Evolutionary conservation across 2,888 invertebrate genomes (phyloP), one percentile per base, ranked within the genome.

Genomic region (Carabus problematicus): DNA sequence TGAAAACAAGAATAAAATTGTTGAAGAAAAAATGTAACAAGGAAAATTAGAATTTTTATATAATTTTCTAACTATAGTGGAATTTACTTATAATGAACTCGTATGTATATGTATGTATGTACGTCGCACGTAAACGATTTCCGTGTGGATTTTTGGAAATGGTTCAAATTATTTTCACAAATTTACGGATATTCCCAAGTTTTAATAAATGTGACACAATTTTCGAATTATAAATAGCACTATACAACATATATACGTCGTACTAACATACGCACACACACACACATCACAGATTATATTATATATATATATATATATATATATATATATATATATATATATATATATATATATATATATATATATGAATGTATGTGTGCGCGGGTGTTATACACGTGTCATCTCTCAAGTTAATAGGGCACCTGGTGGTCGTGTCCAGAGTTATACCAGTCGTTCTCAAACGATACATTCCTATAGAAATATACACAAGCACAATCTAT

Each of bases 111-210:
- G n/a, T n/a, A n/a, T n/a, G n/a, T n/a, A n/a, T n/a, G n/a, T n/a
- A n/a, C n/a, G n/a, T n/a, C n/a, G n/a, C n/a, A n/a, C n/a, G n/a
- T n/a, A n/a, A n/a, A n/a, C n/a, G n/a, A n/a, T n/a, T n/a, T n/a
- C n/a, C n/a, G n/a, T n/a, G n/a, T n/a, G 49, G 41, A 43, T 59
- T 41, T 14, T 67, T 67, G 67, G 67, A 60, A 47, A 42, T 42
- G 52, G 11, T 67, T 67, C 67, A 67, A 67, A 67, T 67, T 67
- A 67, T 67, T 59, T 47, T 67, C 60, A 60, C 67, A 60, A 67
- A 67, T 67, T 60, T 67, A 60, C 47, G 67, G 54, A 67, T 67
- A 59, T 67, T 52, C 59, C 59, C 59, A 59, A 59, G 67, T 67
- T 67, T 58, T 59, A 66, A 47, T 11, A 52, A 49, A 67, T 60